A percentile compares a stretch with the other conserved stretches of the same genome.
phyloP scores from a whole-genome alignment of 2,113 vertebrate genomes.

The Rhinopomastus cyanomelas region DNA sequence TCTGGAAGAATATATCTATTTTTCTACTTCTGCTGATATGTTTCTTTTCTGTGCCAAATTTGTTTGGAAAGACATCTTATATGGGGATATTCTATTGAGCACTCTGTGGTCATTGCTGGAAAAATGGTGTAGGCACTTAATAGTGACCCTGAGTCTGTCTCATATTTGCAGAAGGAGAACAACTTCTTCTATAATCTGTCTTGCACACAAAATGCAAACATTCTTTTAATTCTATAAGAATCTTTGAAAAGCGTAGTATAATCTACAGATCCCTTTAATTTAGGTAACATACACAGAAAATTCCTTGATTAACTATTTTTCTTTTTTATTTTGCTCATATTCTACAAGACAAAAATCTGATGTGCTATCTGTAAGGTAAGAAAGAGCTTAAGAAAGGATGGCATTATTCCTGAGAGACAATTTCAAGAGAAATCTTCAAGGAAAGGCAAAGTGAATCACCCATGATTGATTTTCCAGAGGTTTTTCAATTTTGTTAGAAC shows the following conservation, averaged over 20 bases:
- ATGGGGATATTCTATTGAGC: background rate
- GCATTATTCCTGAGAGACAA: background rate
- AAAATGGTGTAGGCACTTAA: background rate
- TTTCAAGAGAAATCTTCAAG: background rate
- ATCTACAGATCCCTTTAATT: background rate
- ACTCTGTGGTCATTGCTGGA: background rate
- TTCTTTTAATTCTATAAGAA: background rate
- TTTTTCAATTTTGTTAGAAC: background rate
- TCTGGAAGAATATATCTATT: background rate
- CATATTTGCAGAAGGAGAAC: background rate
- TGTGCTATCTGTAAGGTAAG: background rate
- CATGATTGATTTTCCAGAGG: background rate
- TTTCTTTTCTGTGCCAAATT: background rate
- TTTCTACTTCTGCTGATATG: fast-evolving
- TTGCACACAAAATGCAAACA: fast-evolving
- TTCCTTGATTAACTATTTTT: background rate
- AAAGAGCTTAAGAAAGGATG: background rate
- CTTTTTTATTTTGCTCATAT: background rate
- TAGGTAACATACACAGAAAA: background rate
- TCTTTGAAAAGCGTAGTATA: background rate
- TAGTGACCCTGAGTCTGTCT: background rate
- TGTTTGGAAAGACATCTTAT: background rate
- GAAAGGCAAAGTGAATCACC: background rate
- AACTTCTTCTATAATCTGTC: background rate
- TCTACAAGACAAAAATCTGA: background rate